phyloP scores from a whole-genome alignment of 1,140 invertebrate genomes.

The Polyergus mexicanus region DNA sequence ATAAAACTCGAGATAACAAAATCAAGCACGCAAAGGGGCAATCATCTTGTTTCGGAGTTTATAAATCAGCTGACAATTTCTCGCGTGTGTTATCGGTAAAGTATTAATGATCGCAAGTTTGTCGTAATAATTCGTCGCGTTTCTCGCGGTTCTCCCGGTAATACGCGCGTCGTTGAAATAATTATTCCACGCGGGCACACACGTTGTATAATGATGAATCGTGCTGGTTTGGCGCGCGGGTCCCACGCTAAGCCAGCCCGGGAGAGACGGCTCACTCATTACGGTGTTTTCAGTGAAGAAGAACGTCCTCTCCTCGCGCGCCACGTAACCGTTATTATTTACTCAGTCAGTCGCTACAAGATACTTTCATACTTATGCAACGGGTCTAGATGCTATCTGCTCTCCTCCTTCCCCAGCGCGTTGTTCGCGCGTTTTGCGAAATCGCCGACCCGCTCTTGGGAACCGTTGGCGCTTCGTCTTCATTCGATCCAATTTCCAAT shows the following conservation, averaged over 20 bases:
- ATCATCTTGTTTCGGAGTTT: background rate
- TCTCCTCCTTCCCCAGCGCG: constrained; percentile 70
- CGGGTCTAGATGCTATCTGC: constrained; percentile 80
- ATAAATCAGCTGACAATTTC: background rate
- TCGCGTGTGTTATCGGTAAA: background rate
- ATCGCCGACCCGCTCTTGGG: constrained; percentile 68
- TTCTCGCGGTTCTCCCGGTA: constrained; percentile 39
- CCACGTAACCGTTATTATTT: constrained; percentile 86
- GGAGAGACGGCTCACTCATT: constrained; percentile 73
- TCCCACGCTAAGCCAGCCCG: constrained; percentile 71
- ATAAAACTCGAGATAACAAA: background rate
- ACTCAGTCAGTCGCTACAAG: constrained; percentile 82
- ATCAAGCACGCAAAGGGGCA: background rate
- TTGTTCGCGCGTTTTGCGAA: constrained; percentile 72
- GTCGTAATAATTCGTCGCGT: constrained; percentile 14
- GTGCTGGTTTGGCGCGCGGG: constrained; percentile 62
- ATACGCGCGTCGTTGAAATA: constrained; percentile 54
- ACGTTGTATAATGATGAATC: constrained; percentile 75
- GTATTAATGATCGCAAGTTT: constrained; percentile 15
- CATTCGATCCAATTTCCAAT: constrained; percentile 55
- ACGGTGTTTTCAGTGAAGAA: constrained; percentile 76
- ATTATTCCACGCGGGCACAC: constrained; percentile 59
- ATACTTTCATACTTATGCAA: constrained; percentile 86
- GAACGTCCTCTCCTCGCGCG: constrained; percentile 64
- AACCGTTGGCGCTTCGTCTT: constrained; percentile 49